Evolutionary conservation across 1,140 invertebrate genomes (phyloP).

Genomic region (Drosophila punjabiensis): DNA sequence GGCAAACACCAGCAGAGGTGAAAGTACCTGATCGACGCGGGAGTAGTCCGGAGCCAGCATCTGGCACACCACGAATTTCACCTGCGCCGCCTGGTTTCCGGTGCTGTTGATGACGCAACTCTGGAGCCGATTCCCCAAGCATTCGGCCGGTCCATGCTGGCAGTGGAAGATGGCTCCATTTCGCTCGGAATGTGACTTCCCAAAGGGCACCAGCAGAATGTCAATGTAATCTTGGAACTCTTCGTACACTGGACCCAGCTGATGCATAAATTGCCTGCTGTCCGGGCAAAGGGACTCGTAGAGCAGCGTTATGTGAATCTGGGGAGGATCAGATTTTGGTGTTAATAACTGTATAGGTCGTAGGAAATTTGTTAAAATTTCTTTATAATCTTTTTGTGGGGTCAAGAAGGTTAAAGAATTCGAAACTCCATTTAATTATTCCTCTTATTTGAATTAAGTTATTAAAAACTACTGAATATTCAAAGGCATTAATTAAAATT

Average conservation of each 20-base stretch:
- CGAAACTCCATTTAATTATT: not conserved
- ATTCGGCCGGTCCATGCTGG: conserved; percentile 89
- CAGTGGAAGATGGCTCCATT: conserved; percentile 87
- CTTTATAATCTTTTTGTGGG: not conserved
- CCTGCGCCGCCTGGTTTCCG: conserved; percentile 80
- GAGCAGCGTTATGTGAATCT: conserved; percentile 87
- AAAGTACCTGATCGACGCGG: conserved; percentile 57
- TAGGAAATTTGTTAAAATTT: no score
- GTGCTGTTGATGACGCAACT: conserved; percentile 87
- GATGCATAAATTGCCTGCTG: conserved; percentile 89
- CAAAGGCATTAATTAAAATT: not conserved
- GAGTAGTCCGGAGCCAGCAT: conserved; percentile 85
- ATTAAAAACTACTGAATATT: not conserved
- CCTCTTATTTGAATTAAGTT: no score
- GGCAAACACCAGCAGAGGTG: conserved; percentile 28
- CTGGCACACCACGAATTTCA: conserved; percentile 87
- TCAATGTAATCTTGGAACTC: conserved; percentile 86
- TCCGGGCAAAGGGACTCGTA: conserved; percentile 94
- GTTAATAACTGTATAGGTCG: not conserved
- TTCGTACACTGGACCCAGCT: conserved; percentile 86
- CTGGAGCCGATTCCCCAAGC: conserved; percentile 89
- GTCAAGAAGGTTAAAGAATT: not conserved
- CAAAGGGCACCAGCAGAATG: conserved; percentile 90
- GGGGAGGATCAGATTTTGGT: no score
- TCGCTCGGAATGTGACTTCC: conserved; percentile 88